These are phyloP conservation scores for Spea multiplicata DNA, from an alignment of 2,113 vertebrate genomes.

Conservation along the genomic window DNA sequence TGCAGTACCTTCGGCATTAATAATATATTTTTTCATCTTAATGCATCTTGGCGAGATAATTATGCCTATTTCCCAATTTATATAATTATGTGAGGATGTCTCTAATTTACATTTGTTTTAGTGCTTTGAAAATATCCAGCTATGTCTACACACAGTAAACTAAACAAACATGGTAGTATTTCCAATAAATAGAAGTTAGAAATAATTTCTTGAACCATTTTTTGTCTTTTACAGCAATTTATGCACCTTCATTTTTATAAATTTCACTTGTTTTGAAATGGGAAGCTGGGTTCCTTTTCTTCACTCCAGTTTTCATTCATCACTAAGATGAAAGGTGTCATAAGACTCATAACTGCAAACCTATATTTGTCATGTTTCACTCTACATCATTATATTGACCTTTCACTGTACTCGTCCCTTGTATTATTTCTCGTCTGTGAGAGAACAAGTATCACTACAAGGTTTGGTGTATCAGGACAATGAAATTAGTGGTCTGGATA, in stretches of 20 bases:
- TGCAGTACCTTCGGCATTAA: background rate
- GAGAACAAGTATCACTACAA: slow-evolving; percentile 6
- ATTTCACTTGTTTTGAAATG: slow-evolving; percentile 33
- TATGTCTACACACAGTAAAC: slow-evolving; percentile 48
- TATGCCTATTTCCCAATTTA: slow-evolving; percentile 52
- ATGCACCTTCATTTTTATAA: slow-evolving; percentile 46
- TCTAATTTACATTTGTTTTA: slow-evolving; percentile 45
- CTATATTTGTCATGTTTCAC: slow-evolving; percentile 29
- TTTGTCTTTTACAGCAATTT: slow-evolving; percentile 53
- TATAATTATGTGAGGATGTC: slow-evolving; percentile 52
- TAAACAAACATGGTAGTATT: slow-evolving; percentile 36
- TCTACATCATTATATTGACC: slow-evolving; percentile 30
- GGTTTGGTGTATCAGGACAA: slow-evolving; percentile 9
- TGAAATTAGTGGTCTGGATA: slow-evolving; percentile 36
- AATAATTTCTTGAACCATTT: slow-evolving; percentile 49
- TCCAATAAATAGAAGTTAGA: slow-evolving; percentile 28
- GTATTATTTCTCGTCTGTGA: slow-evolving; percentile 1
- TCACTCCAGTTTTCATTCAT: slow-evolving; percentile 30
- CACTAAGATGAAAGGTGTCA: background rate
- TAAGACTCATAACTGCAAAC: slow-evolving; percentile 5
- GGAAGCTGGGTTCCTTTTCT: slow-evolving; percentile 10
- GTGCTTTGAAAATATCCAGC: slow-evolving; percentile 42
- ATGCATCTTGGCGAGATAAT: slow-evolving; percentile 51
- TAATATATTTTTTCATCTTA: slow-evolving; percentile 3
- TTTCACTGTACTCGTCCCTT: slow-evolving; percentile 23